These are phyloP conservation scores for Picathartes gymnocephalus DNA, from an alignment of 2,113 vertebrate species.

Conservation along the genomic window DNA sequence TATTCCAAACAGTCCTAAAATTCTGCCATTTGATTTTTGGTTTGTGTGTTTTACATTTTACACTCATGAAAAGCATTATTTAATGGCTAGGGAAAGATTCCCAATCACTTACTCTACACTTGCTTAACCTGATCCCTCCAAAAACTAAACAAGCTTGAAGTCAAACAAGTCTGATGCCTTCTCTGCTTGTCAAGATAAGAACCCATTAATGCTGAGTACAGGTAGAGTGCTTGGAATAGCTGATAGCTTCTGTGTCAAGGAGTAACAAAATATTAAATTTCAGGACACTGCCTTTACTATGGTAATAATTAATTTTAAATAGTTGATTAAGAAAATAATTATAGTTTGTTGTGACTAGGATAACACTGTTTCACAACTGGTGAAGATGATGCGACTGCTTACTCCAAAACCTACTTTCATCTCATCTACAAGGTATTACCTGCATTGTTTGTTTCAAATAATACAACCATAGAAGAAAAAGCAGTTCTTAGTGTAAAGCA, in stretches of 20 bases:
- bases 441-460: not conserved
- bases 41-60: not conserved
- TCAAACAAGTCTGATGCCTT: not conserved
- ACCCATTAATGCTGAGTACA: not conserved
- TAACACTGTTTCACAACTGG: not conserved
- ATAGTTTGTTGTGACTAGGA: not conserved
- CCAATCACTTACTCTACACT: not conserved
- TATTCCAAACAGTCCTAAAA: not conserved
- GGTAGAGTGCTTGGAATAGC: not conserved
- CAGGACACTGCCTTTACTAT: not conserved
- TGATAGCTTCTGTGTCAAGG: not conserved
- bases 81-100: not conserved
- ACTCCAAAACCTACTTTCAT: not conserved
- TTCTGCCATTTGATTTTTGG: not conserved
- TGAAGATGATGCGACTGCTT: not conserved
- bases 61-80: not conserved
- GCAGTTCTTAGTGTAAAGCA: not conserved
- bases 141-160: not conserved
- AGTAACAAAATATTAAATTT: not conserved
- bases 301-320: not conserved
- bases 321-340: not conserved
- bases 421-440: not conserved
- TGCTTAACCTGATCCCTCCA: not conserved
- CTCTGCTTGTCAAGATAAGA: not conserved
- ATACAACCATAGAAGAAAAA: not conserved